These are phyloP conservation scores for Tragulus kanchil DNA, from an alignment of 2,113 vertebrate genomes.

Conservation along the genomic window DNA sequence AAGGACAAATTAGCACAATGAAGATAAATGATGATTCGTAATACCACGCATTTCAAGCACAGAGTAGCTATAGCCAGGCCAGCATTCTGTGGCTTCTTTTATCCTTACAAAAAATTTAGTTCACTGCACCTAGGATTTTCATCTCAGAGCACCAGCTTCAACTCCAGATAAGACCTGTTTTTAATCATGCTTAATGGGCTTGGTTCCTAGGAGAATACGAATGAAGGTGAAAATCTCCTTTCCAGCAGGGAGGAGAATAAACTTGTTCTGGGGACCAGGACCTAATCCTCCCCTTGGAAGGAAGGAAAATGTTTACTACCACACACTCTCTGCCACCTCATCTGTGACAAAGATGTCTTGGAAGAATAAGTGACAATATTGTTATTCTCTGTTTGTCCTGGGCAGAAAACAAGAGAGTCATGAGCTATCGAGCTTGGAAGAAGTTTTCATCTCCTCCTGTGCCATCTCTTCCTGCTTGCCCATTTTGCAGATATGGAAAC, in stretches of 20 bases:
- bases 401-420: neutral
- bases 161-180: constrained; percentile 66
- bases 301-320: neutral
- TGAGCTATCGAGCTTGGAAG: neutral
- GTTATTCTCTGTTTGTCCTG: neutral
- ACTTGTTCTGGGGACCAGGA: neutral
- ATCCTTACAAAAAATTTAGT: constrained; percentile 38
- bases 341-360: neutral
- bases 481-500: neutral
- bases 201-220: constrained; percentile 43
- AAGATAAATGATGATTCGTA: constrained; percentile 59
- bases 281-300: neutral
- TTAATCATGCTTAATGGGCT: constrained; percentile 68
- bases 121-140: constrained; percentile 61
- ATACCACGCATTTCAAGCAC: neutral
- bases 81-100: constrained; percentile 7
- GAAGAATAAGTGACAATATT: neutral
- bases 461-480: neutral
- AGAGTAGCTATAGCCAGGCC: neutral
- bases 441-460: no score
- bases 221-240: constrained; percentile 51
- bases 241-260: neutral
- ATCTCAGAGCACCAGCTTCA: constrained; percentile 30
- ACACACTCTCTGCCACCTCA: neutral
- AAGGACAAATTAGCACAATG: constrained; percentile 44